A percentile compares a stretch with the other conserved stretches of the same genome.
Conservation (phyloP, 2,113 vertebrate species). For the Probosciger aterrimus region DNA sequence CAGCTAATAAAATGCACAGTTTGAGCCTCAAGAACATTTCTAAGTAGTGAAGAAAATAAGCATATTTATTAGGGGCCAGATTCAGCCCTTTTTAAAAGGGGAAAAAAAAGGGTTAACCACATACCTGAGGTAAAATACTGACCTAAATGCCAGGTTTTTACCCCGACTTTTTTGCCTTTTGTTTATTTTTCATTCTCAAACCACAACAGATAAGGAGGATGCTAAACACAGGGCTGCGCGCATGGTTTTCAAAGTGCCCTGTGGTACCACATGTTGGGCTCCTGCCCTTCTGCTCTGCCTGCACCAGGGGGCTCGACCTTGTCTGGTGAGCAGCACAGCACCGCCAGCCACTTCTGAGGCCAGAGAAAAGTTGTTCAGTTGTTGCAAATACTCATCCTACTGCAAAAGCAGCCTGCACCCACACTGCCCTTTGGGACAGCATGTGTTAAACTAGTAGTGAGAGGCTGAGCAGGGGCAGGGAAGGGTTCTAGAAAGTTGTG, state of each 20-base stretch:
- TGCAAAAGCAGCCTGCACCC: neutral
- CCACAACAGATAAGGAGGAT: neutral
- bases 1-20: constrained; percentile 18
- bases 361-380: neutral
- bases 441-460: neutral
- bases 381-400: neutral
- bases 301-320: fast-evolving
- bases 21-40: constrained; percentile 1
- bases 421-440: neutral
- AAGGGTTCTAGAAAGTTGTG: neutral
- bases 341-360: neutral
- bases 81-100: neutral
- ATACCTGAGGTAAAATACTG: neutral
- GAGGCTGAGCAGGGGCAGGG: neutral
- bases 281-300: neutral
- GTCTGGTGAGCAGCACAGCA: neutral
- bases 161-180: neutral
- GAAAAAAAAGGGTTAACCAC: neutral
- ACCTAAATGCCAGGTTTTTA: neutral
- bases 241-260: neutral
- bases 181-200: neutral
- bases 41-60: neutral
- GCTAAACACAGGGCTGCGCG: neutral
- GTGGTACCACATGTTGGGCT: fast-evolving
- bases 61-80: neutral